Evolutionary conservation across 2,888 invertebrate species (phyloP).

Genomic region (Anthoptus insignis): DNA sequence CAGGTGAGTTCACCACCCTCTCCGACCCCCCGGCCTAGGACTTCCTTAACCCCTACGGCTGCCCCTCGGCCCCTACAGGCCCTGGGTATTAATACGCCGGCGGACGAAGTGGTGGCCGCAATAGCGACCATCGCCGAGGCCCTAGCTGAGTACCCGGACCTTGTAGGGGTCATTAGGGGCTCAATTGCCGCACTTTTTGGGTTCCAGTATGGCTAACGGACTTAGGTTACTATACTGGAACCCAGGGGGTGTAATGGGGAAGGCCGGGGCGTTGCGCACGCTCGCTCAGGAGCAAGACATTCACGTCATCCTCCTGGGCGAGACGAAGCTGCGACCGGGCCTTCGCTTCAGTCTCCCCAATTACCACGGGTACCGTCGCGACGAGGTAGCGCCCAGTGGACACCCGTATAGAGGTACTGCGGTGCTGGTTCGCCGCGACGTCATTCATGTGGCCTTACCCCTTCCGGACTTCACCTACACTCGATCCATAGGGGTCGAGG

Average conservation of each 20-base stretch:
- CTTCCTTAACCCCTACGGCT: too few species aligned
- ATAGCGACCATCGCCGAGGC: too few species aligned
- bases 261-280: background rate
- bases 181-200: too few species aligned
- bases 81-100: too few species aligned
- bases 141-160: too few species aligned
- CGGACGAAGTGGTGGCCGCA: too few species aligned
- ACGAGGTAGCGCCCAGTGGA: background rate
- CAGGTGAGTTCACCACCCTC: too few species aligned
- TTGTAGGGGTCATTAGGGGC: too few species aligned
- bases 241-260: background rate
- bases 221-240: background rate
- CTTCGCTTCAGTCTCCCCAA: background rate
- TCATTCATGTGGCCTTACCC: background rate
- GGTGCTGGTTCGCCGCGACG: background rate
- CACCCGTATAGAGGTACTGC: conserved; percentile 1
- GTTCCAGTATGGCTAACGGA: too few species aligned
- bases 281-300: background rate
- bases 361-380: background rate
- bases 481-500: background rate
- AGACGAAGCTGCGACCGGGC: background rate
- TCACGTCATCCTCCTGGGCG: conserved; percentile 10
- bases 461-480: background rate
- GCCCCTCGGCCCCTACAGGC: too few species aligned
- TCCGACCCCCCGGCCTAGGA: too few species aligned